These are phyloP conservation scores for Leptocoma aspasia DNA, from an alignment of 2,113 vertebrate species.

Conservation along the genomic window DNA sequence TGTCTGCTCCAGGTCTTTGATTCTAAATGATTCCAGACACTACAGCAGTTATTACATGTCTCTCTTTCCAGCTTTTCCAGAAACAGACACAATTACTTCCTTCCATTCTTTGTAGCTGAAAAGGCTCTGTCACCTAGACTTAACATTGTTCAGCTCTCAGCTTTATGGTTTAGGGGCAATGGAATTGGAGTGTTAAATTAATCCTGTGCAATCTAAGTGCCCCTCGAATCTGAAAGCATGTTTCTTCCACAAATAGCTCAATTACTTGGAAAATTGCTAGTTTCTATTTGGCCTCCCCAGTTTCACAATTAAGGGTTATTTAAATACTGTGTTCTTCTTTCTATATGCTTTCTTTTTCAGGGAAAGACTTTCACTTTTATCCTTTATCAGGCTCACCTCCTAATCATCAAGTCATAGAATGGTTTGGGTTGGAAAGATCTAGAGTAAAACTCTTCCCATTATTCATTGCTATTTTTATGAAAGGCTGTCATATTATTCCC, in stretches of 20 bases:
- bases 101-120: not conserved
- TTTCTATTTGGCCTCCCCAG: not conserved
- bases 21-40: not conserved
- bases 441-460: not conserved
- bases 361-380: not conserved
- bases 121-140: not conserved
- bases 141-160: not conserved
- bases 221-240: not conserved
- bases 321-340: not conserved
- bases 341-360: not conserved
- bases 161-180: not conserved
- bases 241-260: not conserved
- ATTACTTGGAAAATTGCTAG: not conserved
- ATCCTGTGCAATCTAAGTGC: not conserved
- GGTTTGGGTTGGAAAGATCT: not conserved
- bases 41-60: not conserved
- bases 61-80: not conserved
- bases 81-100: not conserved
- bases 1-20: not conserved
- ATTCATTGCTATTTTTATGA: not conserved
- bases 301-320: not conserved
- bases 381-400: not conserved
- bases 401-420: not conserved
- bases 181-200: not conserved
- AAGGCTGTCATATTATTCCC: not conserved